These are phyloP conservation scores for Scotopteryx bipunctaria DNA, from an alignment of 2,888 invertebrate genomes.

Conservation along the genomic window DNA sequence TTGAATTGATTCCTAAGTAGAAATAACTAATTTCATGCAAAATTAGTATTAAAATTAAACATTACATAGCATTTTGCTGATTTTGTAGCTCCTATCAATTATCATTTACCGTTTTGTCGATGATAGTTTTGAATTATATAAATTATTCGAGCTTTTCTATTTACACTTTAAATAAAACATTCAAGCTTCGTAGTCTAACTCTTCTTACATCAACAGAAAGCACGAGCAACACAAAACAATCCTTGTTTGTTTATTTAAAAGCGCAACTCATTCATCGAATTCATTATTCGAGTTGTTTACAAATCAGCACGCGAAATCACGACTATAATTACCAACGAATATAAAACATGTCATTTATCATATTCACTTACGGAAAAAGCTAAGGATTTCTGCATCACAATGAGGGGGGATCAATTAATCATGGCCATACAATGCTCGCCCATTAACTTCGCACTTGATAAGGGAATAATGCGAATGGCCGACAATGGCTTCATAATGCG, in stretches of 20 bases:
- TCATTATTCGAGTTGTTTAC: conserved; percentile 39
- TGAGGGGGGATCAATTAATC: conserved; percentile 80
- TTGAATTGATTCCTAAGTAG: too few species aligned
- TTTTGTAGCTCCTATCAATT: too few species aligned
- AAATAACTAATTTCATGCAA: too few species aligned
- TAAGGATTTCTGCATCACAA: conserved; percentile 79
- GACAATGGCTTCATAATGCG: conserved; percentile 61
- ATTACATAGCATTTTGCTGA: too few species aligned
- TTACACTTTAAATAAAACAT: background rate
- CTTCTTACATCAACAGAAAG: too few species aligned
- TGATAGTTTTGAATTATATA: too few species aligned
- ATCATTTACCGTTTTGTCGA: too few species aligned
- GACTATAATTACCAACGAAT: conserved; percentile 55
- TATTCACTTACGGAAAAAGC: conserved; percentile 70
- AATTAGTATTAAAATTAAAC: too few species aligned
- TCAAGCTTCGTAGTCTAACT: too few species aligned
- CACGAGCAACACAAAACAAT: conserved; percentile 51
- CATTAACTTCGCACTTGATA: conserved; percentile 80
- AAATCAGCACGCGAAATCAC: conserved; percentile 48
- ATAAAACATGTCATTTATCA: conserved; percentile 65
- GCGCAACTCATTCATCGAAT: conserved; percentile 32
- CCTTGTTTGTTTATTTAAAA: conserved; percentile 46
- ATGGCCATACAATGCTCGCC: conserved; percentile 78
- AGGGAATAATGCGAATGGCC: conserved; percentile 69
- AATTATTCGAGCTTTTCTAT: background rate